phyloP scores from a whole-genome alignment of 2,113 vertebrate species.

The Phoenicopterus ruber region DNA sequence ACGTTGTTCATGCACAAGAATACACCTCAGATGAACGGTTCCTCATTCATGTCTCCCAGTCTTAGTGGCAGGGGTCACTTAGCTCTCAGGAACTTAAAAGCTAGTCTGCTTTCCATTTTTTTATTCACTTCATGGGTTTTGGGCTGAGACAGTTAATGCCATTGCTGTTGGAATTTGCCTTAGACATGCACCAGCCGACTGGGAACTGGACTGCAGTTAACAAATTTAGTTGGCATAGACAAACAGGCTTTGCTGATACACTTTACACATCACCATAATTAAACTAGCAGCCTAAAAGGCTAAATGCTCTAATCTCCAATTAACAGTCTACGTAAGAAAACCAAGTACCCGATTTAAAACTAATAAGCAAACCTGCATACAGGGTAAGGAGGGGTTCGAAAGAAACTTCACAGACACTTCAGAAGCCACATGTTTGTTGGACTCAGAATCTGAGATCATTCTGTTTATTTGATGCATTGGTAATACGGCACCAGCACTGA shows the following conservation, averaged over 20 bases:
- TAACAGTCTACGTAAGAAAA: background rate
- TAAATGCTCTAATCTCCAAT: background rate
- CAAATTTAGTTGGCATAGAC: background rate
- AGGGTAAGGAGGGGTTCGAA: background rate
- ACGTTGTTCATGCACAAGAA: background rate
- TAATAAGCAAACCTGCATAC: background rate
- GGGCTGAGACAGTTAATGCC: background rate
- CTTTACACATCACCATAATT: background rate
- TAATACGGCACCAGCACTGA: background rate
- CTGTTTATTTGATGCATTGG: background rate
- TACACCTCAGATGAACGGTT: background rate
- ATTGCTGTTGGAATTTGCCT: background rate
- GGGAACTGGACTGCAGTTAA: background rate
- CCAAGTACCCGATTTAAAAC: background rate
- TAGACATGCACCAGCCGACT: background rate
- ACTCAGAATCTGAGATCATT: background rate
- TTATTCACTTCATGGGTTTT: background rate
- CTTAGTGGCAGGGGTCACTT: background rate
- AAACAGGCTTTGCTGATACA: background rate
- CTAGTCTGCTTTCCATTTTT: background rate
- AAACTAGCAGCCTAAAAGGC: background rate
- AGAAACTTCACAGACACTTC: background rate
- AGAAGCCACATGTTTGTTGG: background rate
- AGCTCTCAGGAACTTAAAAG: background rate
- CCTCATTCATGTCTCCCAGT: background rate